Evolutionary conservation across 2,797 vertebrate genomes (phyloP), one percentile per base, ranked within the genome.

Genomic region (Enoplosus armatus): DNA sequence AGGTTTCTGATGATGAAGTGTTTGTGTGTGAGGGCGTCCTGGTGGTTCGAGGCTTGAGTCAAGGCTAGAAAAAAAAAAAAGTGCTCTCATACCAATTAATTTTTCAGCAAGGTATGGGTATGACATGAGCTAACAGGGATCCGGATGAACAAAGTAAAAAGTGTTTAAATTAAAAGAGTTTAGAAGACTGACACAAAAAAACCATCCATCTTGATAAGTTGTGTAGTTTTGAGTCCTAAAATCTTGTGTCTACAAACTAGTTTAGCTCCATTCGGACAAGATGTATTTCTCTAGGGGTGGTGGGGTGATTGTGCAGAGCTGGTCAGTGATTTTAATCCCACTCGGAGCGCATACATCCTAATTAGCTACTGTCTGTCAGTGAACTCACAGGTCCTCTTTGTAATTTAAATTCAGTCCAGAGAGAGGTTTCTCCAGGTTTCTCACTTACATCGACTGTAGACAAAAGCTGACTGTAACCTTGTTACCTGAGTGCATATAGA

Each of bases 191-290:
- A 31, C 26, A 20, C 9, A 62, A 45, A 35, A 45, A 29, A 35
- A 50, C 3, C 26, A n/a, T n/a, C 18, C 20, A 26, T 65, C 15
- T 26, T 35, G 12, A 48, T 18, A 39, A 16, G 16, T 37, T 3
- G 6, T 27, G 39, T 2, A 5, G 24, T 10, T 20, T 22, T 14
- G 9, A 65, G 43, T 45, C 51, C 5, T 33, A 18, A 37, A 59
- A 35, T 20, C 8, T 10, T 0, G 0, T 0, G 10, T 61, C 5
- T 1, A 51, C 24, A 18, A 15, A 6, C 27, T 5, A 27, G n/a
- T 74, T 56, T 47, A 37, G n/a, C 5, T 0, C 3, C 24, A 43
- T 54, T 64, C 20, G 0, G 26, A 72, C 16, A 15, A 18, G 11
- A 37, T 27, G 47, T 27, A 64, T 56, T 55, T 56, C 61, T 47